Base-by-base conservation (phyloP, 1,140 invertebrate genomes). In the Drosophila funebris region DNA sequence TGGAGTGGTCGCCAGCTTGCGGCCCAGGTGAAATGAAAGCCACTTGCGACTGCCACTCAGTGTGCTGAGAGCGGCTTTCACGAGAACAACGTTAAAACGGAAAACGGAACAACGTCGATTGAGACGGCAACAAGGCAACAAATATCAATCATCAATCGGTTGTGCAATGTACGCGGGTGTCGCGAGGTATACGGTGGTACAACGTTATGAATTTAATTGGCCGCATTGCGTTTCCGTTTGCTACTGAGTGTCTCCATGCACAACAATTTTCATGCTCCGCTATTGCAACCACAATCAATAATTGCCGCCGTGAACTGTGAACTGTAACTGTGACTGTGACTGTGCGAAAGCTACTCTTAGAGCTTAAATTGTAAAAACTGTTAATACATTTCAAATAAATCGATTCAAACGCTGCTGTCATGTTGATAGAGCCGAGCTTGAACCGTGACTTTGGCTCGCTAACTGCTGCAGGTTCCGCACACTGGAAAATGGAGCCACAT, bases 401-500 rank as follows among this genome's bases (percentile, higher is more conserved):
- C 57, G 80, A 70, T 76, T 78, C 36, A 13, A 39, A 37, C 27
- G 43, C 43, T 37, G 31, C 63, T 58, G 89, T 79, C 87, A 91
- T 91, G 90, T 91, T 91, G 90, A 91, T 91, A 73, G 90, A 91
- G 88, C 80, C 90, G 90, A 80, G 85, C 68, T 88, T 91, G 68
- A 91, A 91, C 79, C 90, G 90, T 80, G 90, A 91, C 64, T 90
- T 91, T 91, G 90, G 90, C 78, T 79, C 85, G 77, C 81, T 91
- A 62, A 78, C 90, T 80, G 77, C 84, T 78, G 77, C 90, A 73
- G 80, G 81, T 90, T 85, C 81, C 70, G 73, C 90, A 48, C 90
- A 90, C 73, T 91, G 90, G 90, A 91, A 91, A 87, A 91, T 91
- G 90, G 90, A 91, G 76, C 90, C 90, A 64, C 90, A 88, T 89